Evolutionary conservation across 2,888 invertebrate species (phyloP).

Genomic region (Sinhomidia bicolor): DNA sequence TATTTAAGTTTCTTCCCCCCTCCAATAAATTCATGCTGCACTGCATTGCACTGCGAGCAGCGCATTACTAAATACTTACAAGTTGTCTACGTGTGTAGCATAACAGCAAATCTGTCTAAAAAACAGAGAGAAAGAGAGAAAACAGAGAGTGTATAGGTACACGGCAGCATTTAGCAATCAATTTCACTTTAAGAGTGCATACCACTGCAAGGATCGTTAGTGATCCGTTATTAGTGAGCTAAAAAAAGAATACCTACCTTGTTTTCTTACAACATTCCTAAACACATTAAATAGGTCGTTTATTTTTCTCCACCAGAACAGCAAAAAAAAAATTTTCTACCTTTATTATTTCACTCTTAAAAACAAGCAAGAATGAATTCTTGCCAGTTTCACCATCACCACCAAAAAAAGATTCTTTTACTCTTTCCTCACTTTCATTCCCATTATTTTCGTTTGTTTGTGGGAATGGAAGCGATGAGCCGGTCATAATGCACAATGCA

Average conservation of each 20-base stretch:
- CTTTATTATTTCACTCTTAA: not conserved
- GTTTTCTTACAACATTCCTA: conserved; percentile 17
- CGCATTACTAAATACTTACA: not conserved
- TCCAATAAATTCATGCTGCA: conserved; percentile 12
- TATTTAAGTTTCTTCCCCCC: not conserved
- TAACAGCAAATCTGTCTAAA: not conserved
- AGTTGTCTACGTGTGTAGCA: not conserved
- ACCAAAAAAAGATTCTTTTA: too few species aligned
- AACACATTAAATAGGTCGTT: conserved; percentile 17
- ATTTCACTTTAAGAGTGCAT: conserved; percentile 34
- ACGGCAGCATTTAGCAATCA: conserved; percentile 22
- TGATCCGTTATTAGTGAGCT: not conserved
- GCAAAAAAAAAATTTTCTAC: not conserved
- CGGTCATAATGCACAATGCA: conserved; percentile 11
- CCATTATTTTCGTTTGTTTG: conserved; percentile 21
- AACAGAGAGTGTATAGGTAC: not conserved
- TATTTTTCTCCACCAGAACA: not conserved
- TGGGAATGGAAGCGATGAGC: conserved; percentile 22
- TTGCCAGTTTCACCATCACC: not conserved
- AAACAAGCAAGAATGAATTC: not conserved
- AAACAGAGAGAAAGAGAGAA: not conserved
- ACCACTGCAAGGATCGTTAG: conserved; percentile 28
- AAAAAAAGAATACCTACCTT: conserved; percentile 24
- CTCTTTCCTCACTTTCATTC: conserved; percentile 12
- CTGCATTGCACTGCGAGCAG: not conserved